Percentiles rank a stretch among this genome's conserved stretches.
Evolutionary conservation across 2,888 invertebrate species (phyloP).

Genomic region (Drosophila flavopinicola): DNA sequence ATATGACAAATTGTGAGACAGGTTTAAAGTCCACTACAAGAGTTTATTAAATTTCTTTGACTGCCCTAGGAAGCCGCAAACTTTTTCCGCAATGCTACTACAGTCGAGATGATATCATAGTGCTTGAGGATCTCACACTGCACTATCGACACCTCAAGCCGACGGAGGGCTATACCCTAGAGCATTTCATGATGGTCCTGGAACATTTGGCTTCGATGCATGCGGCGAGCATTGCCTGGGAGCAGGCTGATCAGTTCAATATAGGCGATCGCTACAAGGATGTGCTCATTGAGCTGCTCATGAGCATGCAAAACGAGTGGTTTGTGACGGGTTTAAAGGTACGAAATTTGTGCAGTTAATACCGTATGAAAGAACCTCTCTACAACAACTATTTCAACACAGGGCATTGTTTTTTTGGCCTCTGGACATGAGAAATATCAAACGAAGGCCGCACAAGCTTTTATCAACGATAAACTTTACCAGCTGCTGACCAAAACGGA

Average conservation of each 20-base stretch:
- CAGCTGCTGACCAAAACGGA: slow-evolving; percentile 59
- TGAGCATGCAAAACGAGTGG: slow-evolving; percentile 72
- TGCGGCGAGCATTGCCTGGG: slow-evolving; percentile 79
- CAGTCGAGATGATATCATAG: slow-evolving; percentile 71
- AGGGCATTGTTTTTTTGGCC: slow-evolving; percentile 76
- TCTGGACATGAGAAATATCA: slow-evolving; percentile 74
- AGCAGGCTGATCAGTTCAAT: slow-evolving; percentile 58
- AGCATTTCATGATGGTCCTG: slow-evolving; percentile 67
- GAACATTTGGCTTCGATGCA: slow-evolving; percentile 72
- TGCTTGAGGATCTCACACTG: slow-evolving; percentile 74
- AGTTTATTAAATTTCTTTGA: too few relatives aligned
- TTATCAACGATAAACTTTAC: slow-evolving; percentile 68
- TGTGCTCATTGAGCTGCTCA: slow-evolving; percentile 59
- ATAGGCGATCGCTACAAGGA: slow-evolving; percentile 65
- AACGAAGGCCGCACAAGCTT: slow-evolving; percentile 50
- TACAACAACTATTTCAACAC: background rate
- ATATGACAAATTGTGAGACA: too few relatives aligned
- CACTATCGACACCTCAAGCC: slow-evolving; percentile 56
- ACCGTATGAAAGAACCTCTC: too few relatives aligned
- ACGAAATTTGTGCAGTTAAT: background rate
- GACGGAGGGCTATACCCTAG: slow-evolving; percentile 42
- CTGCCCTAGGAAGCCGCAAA: slow-evolving; percentile 61
- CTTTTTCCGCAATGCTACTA: slow-evolving; percentile 72
- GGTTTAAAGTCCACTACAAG: too few relatives aligned
- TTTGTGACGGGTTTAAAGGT: slow-evolving; percentile 75